Evolutionary conservation across 2,797 vertebrate species (phyloP), one percentile per base, ranked within the genome.

Genomic region (Sarcoramphus papa): DNA sequence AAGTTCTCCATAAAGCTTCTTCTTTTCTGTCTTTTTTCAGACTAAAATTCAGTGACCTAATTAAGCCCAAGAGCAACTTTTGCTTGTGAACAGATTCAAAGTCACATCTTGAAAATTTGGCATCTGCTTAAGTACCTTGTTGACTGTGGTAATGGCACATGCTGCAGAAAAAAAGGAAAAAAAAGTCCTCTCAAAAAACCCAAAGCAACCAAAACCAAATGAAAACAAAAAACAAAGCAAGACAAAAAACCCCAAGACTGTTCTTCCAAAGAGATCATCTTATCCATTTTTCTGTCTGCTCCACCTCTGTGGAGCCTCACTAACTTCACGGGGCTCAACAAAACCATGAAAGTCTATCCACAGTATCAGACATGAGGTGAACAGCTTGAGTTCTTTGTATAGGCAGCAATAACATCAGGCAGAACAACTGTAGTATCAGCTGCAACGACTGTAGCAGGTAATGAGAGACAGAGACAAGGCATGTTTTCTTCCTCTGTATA

Each of bases 231-330:
- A 24, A 16, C 11, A 86, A 64, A n/a, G 6, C 3, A 63, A 56
- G 18, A 3, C 13, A 43, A 65, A 5, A 6, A 27, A 19, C 0
- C 8, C 25, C 41, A 68, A 43, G 10, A 8, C 14, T 31, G 0
- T 54, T 85, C 45, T 75, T 90, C 18, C 33, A 37, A 50, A 73
- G 65, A 47, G 5, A 41, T 43, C 2, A 15, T 60, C 14, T 28
- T 40, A 65, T 24, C 23, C 59, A 2, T 62, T n/a, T 69, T 84
- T 73, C 3, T 63, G 6, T 35, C 51, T 63, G 10, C 7, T 70
- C 9, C 48, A 48, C 51, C 12, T 48, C 68, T 82, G 28, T 78
- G 48, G 50, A 90, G 20, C 53, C 56, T 92, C 48, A 31, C n/a
- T 65, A 65, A 6, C 14, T 72, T 92, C 54, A 30, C 4, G 17